Percentiles rank a stretch among this genome's conserved stretches.
phyloP scores from a whole-genome alignment of 2,113 vertebrate species.

The Halichoerus grypus region DNA sequence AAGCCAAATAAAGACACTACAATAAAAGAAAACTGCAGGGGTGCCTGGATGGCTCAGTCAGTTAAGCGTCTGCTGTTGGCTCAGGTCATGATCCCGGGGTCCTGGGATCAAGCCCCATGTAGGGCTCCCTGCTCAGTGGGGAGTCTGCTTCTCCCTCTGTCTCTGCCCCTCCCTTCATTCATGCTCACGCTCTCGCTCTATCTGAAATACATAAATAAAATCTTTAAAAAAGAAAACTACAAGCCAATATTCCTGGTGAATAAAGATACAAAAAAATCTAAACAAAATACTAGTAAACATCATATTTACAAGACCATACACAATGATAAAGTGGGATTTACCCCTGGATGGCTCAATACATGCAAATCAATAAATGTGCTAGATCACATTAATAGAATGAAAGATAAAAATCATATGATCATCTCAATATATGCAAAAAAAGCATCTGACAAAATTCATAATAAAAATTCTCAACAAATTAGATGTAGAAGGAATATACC shows the following conservation, averaged over 20 bases:
- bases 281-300: background rate
- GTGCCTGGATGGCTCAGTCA: no score
- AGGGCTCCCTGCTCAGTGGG: no score
- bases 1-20: background rate
- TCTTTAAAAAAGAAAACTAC: background rate
- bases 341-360: background rate
- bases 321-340: background rate
- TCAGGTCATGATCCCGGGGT: no score
- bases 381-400: background rate
- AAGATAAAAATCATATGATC: background rate
- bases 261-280: background rate
- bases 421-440: background rate
- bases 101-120: no score
- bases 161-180: no score
- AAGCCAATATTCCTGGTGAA: background rate
- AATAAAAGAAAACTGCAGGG: background rate
- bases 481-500: background rate
- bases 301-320: background rate
- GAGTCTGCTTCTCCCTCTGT: no score
- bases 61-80: no score
- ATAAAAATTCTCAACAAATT: background rate
- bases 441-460: background rate
- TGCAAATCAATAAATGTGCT: background rate
- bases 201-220: no score
- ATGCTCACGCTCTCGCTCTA: no score